Conservation (phyloP, 2,888 invertebrate species). For the Mythimna lalbum region DNA sequence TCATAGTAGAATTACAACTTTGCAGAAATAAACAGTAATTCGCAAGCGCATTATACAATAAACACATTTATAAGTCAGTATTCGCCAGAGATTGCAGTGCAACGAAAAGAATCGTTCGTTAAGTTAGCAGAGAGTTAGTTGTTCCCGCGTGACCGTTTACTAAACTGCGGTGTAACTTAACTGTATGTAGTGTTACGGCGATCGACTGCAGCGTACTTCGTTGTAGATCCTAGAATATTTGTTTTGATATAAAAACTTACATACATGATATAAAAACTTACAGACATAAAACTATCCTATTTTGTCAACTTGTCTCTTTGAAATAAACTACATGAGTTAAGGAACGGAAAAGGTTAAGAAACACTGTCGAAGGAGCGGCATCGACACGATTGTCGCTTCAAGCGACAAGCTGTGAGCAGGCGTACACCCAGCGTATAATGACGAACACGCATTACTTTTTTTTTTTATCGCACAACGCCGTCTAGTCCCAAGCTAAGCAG, state of each 20-base stretch:
- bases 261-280: too few species aligned
- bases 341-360: too few species aligned
- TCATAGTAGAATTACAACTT: neutral
- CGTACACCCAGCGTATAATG: too few species aligned
- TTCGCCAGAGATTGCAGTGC: conserved; percentile 28
- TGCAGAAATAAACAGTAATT: conserved; percentile 4
- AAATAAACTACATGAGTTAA: too few species aligned
- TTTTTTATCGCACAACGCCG: too few species aligned
- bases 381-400: too few species aligned
- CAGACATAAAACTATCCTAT: too few species aligned
- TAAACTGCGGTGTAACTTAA: conserved; percentile 8
- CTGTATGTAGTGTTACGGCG: conserved; percentile 3
- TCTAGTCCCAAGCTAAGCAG: too few species aligned
- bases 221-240: neutral
- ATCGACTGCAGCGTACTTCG: conserved; percentile 11
- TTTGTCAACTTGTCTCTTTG: too few species aligned
- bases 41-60: conserved; percentile 34
- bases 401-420: too few species aligned
- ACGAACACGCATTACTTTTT: too few species aligned
- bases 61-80: conserved; percentile 32
- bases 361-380: too few species aligned
- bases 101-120: conserved; percentile 49
- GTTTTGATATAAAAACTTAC: neutral
- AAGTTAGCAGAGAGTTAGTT: conserved; percentile 38
- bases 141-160: conserved; percentile 37